phyloP scores from a whole-genome alignment of 2,888 invertebrate genomes.

The Cistogaster globosa region DNA sequence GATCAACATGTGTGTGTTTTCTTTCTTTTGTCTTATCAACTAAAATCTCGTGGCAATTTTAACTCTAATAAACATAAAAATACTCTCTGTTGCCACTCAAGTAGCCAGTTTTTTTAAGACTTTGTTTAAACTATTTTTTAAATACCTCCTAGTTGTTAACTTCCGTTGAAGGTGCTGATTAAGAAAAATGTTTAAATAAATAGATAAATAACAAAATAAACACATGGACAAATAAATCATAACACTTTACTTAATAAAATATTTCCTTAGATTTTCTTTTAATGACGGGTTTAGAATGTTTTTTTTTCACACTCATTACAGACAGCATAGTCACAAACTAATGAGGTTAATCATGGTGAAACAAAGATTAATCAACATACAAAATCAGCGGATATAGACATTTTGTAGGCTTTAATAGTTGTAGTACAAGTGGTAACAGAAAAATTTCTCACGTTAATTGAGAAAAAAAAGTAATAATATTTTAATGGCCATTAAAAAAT shows the following conservation, averaged over 20 bases:
- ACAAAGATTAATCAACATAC: constrained; percentile 23
- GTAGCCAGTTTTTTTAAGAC: constrained; percentile 20
- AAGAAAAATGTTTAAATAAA: constrained; percentile 42
- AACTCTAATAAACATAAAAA: constrained; percentile 2
- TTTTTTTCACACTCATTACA: constrained; percentile 5
- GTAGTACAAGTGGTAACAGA: constrained; percentile 28
- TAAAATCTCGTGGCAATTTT: neutral
- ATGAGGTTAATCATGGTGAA: constrained; percentile 44
- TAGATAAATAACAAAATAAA: constrained; percentile 4
- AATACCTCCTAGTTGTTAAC: constrained; percentile 45
- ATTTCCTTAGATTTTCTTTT: constrained; percentile 50
- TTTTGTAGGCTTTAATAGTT: constrained; percentile 51
- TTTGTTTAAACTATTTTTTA: constrained; percentile 55
- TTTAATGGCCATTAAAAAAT: constrained; percentile 38
- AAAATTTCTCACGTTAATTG: constrained; percentile 70
- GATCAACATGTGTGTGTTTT: constrained; percentile 56
- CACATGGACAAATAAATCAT: constrained; percentile 10
- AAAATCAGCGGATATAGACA: constrained; percentile 57
- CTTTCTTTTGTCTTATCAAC: neutral
- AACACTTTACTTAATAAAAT: constrained; percentile 46
- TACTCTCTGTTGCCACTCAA: neutral
- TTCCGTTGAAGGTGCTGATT: constrained; percentile 67
- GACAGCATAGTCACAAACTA: constrained; percentile 6
- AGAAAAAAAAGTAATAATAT: constrained; percentile 43
- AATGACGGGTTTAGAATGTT: constrained; percentile 34